Evolutionary conservation across 2,888 invertebrate genomes (phyloP).

Genomic region (Aphelenchoides bicaudatus): DNA sequence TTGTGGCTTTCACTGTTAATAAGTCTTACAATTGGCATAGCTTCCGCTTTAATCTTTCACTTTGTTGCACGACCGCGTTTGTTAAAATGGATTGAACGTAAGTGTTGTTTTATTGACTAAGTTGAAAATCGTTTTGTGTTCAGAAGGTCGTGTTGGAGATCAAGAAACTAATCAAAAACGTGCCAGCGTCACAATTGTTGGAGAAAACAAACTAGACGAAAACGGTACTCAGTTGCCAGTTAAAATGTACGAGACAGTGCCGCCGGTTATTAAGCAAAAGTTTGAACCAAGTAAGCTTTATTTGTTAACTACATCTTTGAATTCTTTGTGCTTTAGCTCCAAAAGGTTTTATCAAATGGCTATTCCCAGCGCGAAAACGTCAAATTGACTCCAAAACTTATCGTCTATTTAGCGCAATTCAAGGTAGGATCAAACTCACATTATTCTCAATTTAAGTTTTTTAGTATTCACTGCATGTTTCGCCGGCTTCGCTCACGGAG

Average conservation of each 20-base stretch:
- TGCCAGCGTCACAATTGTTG: too few relatives aligned
- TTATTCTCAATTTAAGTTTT: too few relatives aligned
- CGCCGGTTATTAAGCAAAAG: too few relatives aligned
- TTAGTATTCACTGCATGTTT: slow-evolving; percentile 85
- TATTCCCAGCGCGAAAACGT: slow-evolving; percentile 29
- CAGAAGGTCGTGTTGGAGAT: too few relatives aligned
- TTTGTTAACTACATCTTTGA: neutral
- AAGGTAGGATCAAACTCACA: too few relatives aligned
- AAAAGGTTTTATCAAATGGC: slow-evolving; percentile 33
- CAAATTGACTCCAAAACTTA: slow-evolving; percentile 33
- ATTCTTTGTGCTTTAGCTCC: slow-evolving; percentile 18
- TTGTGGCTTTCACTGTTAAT: slow-evolving; percentile 75
- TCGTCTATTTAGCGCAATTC: slow-evolving; percentile 72
- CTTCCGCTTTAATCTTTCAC: slow-evolving; percentile 62
- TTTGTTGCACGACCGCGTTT: slow-evolving; percentile 47
- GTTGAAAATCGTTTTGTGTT: too few relatives aligned
- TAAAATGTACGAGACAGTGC: too few relatives aligned
- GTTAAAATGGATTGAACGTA: slow-evolving; percentile 39
- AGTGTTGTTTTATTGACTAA: too few relatives aligned
- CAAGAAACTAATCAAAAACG: too few relatives aligned
- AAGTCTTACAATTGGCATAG: slow-evolving; percentile 70
- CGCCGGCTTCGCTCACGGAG: slow-evolving; percentile 97
- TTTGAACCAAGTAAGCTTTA: neutral
- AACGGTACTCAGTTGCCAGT: too few relatives aligned
- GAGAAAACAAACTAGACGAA: too few relatives aligned